Evolutionary conservation across 2,797 vertebrate species (phyloP), one percentile per base, ranked within the genome.

Genomic region (Notolepis coatsorum): DNA sequence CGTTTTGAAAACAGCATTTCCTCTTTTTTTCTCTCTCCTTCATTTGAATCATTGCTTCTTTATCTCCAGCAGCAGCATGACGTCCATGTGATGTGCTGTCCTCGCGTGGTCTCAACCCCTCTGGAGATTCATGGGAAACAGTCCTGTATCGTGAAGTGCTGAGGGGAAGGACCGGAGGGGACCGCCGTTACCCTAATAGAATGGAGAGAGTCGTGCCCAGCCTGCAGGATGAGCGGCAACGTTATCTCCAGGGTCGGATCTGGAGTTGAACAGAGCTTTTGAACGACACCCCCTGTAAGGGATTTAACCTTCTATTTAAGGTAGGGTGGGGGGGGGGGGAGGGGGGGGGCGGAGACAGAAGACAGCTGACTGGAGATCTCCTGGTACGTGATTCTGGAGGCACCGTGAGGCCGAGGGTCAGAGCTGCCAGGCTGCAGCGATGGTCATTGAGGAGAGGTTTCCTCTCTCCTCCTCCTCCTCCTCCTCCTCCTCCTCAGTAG

Each of bases 391-490:
- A 41, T 33, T 54, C 6, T 39, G 47, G 56, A 35, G 52, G 53
- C 20, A 33, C 30, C 25, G 38, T 2, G 55, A 71, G 43, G 42
- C 51, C 45, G 51, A 9, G 51, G 31, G 38, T 55, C 33, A 31
- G 56, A 21, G 33, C 67, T 73, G 61, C 72, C 81, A 23, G 88
- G 80, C 93, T 84, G 94, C 95, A 95, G 95, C 92, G 88, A 97
- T 96, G 96, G 88, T 93, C 89, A 74, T 93, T 91, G 92, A 92
- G 88, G 89, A 75, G 58, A 75, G 82, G 77, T 12, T 23, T 75
- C 90, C 70, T 84, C 75, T 65, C 71, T 84, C 86, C 59, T 73
- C 20, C 25, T 42, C 31, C 41, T 42, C 27, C 5, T 37, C 71
- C 39, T 68, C 68, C 67, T 61, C 15, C 31, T 33, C 31, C 31